Base-by-base conservation (phyloP, 1,140 invertebrate genomes). In the Stegodyphus mimosarum region DNA sequence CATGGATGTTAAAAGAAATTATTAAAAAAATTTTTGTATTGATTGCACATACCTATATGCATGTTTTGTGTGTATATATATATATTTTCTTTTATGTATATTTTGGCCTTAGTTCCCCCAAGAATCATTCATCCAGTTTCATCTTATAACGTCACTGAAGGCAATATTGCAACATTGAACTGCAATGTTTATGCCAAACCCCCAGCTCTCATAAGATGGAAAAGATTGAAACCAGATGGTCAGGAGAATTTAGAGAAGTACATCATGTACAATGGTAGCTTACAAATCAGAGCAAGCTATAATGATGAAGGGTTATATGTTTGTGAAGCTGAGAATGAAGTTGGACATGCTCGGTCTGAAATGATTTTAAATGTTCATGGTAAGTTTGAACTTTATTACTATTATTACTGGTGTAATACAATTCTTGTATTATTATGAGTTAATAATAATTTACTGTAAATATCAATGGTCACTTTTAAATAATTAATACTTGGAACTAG, bases 231-330 rank as follows among this genome's bases (percentile, higher is more conserved):
- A 63, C 13, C 17, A 55, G 18, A 48, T 49, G 13, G n/a, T 64
- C 13, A 9, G 6, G 5, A 18, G 66, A 53, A 78, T 78, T 66
- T 84, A 33, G 72, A 55, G 10, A 84, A 76, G 6, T 84, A 78
- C 17, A 73, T 73, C 6, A 72, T 86, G 63, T 79, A 72, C 18
- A 81, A 86, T 80, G 85, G 85, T 0, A 86, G 77, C 66, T 51
- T 86, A 15, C 63, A 66, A 6, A 60, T 86, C 13, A 80, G 75
- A 75, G 33, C 72, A 55, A 33, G 15, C 4, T 77, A 51, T 72
- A 83, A 67, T 79, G 90, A 91, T 83, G 80, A 87, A 51, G 90
- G 90, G 9, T 86, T 88, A 78, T 91, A 91, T 72, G 87, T 87
- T 33, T 91, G 90, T 78, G 83, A 88, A 74, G 87, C 81, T 9